These are phyloP conservation scores for Holothuria scabra DNA, from an alignment of 53 echinoderm and acorn worm species.

Conservation along the genomic window DNA sequence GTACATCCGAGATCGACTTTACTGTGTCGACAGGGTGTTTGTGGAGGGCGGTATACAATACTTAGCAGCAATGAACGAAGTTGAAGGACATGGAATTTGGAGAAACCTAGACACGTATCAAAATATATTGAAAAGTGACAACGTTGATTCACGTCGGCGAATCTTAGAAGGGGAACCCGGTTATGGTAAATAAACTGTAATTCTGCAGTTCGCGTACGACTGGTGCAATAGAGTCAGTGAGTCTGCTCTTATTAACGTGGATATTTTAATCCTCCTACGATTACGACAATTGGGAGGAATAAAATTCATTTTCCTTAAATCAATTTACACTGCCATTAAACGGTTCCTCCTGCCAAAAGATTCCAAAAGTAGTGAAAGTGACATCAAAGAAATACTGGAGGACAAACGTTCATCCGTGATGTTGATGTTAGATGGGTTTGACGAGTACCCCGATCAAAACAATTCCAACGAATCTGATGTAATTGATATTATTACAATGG, in stretches of 20 bases:
- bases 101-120: neutral
- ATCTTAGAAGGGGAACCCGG: conserved; percentile 16
- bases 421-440: conserved; percentile 19
- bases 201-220: conserved; percentile 17
- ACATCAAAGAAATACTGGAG: neutral
- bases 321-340: conserved; percentile 12
- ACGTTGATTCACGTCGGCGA: neutral
- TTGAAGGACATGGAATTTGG: neutral
- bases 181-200: neutral
- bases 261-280: neutral
- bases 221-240: neutral
- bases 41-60: neutral
- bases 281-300: conserved; percentile 28
- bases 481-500: neutral
- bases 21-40: neutral
- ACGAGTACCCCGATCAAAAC: conserved; percentile 27
- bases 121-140: neutral
- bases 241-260: neutral
- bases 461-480: neutral
- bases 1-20: no score
- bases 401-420: neutral
- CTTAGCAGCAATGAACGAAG: neutral
- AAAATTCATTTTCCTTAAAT: no score
- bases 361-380: neutral
- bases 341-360: neutral